Conservation (phyloP, 1,140 invertebrate species). For the Alviniconcha marisindica region DNA sequence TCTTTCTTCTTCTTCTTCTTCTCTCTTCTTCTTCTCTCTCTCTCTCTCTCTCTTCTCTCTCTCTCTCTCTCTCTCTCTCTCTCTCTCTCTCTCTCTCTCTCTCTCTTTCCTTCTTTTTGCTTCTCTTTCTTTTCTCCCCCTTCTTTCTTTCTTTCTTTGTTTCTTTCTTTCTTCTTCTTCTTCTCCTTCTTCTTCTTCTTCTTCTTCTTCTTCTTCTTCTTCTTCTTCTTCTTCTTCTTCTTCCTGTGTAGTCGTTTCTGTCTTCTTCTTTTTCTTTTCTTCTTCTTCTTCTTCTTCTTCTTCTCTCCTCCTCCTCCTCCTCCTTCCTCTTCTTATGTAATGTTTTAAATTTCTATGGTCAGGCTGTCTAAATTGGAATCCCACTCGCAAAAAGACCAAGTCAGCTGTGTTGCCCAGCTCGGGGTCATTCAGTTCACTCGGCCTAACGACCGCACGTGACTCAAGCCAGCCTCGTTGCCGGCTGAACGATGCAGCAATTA, state of each 20-base stretch:
- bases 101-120: not conserved
- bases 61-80: slow-evolving; percentile 10
- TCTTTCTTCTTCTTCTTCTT: no score
- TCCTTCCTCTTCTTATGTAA: no score
- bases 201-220: not conserved
- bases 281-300: slow-evolving; percentile 1
- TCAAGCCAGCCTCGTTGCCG: no score
- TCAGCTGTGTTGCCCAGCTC: no score
- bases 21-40: no score
- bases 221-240: not conserved
- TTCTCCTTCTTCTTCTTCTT: not conserved
- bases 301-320: not conserved
- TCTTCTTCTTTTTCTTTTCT: not conserved
- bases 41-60: no score
- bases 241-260: not conserved
- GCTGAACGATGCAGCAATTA: no score
- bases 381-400: no score
- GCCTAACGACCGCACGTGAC: no score
- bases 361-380: no score
- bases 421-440: no score
- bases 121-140: not conserved
- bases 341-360: no score
- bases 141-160: not conserved
- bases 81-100: slow-evolving; percentile 14
- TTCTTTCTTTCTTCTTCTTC: not conserved